Evolutionary conservation across 2,113 vertebrate genomes (phyloP).

Genomic region (Crypturellus undulatus): DNA sequence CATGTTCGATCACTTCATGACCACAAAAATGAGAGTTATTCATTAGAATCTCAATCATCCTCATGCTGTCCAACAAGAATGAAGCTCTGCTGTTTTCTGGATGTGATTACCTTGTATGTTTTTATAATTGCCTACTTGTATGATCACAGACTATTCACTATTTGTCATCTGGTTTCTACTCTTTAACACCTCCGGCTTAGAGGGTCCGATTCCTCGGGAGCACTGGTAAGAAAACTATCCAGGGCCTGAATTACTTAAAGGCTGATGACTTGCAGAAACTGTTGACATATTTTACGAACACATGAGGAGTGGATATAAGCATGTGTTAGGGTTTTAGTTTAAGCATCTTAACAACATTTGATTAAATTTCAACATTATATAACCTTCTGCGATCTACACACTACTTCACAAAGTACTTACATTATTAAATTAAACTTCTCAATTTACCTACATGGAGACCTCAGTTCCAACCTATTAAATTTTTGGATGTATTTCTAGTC

Average conservation of each 20-base stretch:
- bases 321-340: background rate
- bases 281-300: constrained; percentile 1
- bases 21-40: background rate
- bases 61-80: background rate
- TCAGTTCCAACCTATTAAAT: background rate
- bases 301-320: background rate
- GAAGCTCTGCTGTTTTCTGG: background rate
- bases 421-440: background rate
- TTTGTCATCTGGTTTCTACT: constrained; percentile 13
- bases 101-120: background rate
- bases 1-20: background rate
- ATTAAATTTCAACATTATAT: background rate
- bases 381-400: background rate
- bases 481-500: background rate
- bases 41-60: background rate
- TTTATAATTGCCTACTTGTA: background rate
- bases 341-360: background rate
- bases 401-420: background rate
- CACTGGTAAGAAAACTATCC: background rate
- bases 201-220: background rate
- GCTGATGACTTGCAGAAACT: background rate
- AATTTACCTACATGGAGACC: background rate
- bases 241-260: background rate
- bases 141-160: background rate
- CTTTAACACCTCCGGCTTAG: background rate